These are phyloP conservation scores for Meloidogyne hapla DNA, from an alignment of 1,140 invertebrate genomes.

Conservation along the genomic window DNA sequence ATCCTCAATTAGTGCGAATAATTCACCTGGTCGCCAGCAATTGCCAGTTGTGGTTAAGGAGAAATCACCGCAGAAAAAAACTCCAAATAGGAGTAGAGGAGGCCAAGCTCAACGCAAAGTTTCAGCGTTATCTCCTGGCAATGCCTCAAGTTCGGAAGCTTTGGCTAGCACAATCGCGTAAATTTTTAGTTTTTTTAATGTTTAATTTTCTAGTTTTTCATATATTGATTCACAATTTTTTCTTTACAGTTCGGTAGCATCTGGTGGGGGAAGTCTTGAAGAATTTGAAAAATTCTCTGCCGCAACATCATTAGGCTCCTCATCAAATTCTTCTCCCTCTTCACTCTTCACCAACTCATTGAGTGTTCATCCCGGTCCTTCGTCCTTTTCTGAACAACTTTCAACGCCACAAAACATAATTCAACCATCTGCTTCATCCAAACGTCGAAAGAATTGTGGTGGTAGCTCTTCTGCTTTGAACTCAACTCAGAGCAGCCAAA, in stretches of 20 bases:
- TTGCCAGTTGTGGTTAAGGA: neutral
- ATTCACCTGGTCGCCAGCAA: neutral
- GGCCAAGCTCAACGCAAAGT: neutral
- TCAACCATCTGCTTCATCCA: neutral
- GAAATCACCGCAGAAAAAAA: neutral
- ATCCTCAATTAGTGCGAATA: neutral
- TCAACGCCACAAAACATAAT: neutral
- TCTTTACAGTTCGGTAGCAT: slow-evolving; percentile 24
- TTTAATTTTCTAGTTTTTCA: slow-evolving; percentile 1
- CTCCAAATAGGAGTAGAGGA: neutral
- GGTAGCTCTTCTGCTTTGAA: neutral
- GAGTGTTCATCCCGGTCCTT: slow-evolving; percentile 11
- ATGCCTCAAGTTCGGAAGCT: slow-evolving; percentile 9
- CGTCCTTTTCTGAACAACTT: slow-evolving; percentile 1
- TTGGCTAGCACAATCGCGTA: slow-evolving; percentile 31
- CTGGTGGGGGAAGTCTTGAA: slow-evolving; percentile 20
- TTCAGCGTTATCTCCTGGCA: neutral
- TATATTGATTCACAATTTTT: too few species aligned
- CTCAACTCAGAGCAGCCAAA: neutral
- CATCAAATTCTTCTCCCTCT: slow-evolving; percentile 4
- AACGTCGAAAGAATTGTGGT: slow-evolving; percentile 18
- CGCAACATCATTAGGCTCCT: neutral
- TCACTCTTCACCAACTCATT: neutral
- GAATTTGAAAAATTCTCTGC: slow-evolving; percentile 12
- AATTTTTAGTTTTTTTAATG: neutral